Conservation (phyloP, 2,888 invertebrate genomes). For the Unio delphinus region DNA sequence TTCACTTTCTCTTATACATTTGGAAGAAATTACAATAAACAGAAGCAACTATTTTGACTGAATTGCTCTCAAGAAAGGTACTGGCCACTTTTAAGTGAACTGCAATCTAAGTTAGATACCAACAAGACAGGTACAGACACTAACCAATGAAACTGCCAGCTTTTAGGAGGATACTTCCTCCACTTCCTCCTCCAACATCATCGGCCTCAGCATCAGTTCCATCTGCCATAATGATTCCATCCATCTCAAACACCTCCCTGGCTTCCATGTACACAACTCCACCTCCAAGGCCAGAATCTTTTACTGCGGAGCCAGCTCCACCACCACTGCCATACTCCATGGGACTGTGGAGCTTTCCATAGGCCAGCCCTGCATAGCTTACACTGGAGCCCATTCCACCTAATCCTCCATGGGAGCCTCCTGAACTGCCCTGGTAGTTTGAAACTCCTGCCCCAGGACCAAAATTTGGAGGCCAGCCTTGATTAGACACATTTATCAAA, state of each 20-base stretch:
- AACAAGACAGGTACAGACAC: neutral
- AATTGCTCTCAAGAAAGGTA: no score
- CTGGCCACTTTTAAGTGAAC: no score
- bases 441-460: slow-evolving; percentile 40
- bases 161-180: slow-evolving; percentile 40
- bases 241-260: slow-evolving; percentile 39
- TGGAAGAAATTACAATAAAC: no score
- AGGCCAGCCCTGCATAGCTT: slow-evolving; percentile 26
- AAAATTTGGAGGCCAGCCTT: slow-evolving; percentile 35
- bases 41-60: no score
- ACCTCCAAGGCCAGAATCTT: slow-evolving; percentile 40
- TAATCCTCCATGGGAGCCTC: slow-evolving; percentile 54
- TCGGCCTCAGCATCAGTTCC: slow-evolving; percentile 32
- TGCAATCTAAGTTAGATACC: no score
- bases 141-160: slow-evolving; percentile 41
- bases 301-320: slow-evolving; percentile 7
- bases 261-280: slow-evolving; percentile 43
- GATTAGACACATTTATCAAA: slow-evolving; percentile 35
- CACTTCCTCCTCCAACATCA: slow-evolving; percentile 49
- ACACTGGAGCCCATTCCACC: slow-evolving; percentile 42
- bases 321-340: slow-evolving; percentile 52
- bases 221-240: slow-evolving; percentile 44
- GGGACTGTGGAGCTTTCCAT: slow-evolving; percentile 36
- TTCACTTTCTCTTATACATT: no score
- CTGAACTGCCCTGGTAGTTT: slow-evolving; percentile 35